Evolutionary conservation across 1,140 invertebrate species (phyloP).

Genomic region (Eciton burchellii): DNA sequence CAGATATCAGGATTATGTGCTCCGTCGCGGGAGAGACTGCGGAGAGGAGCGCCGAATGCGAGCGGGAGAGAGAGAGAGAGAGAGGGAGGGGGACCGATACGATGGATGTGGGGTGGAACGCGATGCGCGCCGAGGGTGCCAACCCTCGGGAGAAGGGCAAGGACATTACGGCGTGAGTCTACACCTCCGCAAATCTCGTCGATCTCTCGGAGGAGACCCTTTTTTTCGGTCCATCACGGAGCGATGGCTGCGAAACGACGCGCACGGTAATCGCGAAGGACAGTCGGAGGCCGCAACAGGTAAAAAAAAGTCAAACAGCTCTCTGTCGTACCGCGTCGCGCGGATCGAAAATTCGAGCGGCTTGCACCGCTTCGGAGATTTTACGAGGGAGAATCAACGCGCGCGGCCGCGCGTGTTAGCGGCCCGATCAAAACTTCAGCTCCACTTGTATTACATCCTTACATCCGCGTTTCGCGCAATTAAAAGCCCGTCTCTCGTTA

Average conservation of each 20-base stretch:
- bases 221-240: neutral
- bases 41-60: conserved; percentile 28
- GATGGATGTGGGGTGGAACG: conserved; percentile 20
- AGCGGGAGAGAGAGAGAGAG: neutral
- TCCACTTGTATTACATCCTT: no score
- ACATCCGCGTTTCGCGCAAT: neutral
- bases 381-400: no score
- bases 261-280: conserved; percentile 3
- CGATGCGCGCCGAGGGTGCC: conserved; percentile 45
- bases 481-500: conserved; percentile 14
- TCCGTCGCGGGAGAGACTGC: conserved; percentile 64
- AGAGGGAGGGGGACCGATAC: conserved; percentile 4
- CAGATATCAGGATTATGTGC: conserved; percentile 86
- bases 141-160: conserved; percentile 15
- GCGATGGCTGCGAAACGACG: neutral
- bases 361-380: neutral
- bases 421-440: no score
- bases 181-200: conserved; percentile 46
- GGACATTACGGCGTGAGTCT: conserved; percentile 44
- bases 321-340: neutral
- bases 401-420: no score
- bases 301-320: neutral
- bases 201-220: neutral
- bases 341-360: neutral
- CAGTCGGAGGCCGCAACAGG: neutral